Conservation (phyloP, 2,888 invertebrate genomes). For the Netelia melanura region DNA sequence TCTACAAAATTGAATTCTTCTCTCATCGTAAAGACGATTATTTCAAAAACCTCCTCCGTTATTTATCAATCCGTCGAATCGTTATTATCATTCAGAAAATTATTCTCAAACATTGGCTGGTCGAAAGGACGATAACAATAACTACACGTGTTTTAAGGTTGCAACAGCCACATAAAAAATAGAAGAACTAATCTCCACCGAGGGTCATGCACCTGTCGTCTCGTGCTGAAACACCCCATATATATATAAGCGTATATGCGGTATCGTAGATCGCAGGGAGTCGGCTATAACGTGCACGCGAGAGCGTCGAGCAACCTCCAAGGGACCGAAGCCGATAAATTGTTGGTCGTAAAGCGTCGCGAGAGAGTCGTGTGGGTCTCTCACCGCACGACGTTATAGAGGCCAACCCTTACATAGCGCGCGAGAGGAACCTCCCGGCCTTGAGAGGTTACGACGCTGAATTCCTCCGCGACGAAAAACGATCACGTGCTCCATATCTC, state of each 20-base stretch:
- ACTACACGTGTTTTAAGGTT: no score
- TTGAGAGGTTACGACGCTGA: conserved; percentile 67
- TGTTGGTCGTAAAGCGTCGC: conserved; percentile 71
- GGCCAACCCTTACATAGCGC: neutral
- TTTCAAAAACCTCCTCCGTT: no score
- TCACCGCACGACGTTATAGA: neutral
- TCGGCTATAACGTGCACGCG: conserved; percentile 48
- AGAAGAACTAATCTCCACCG: no score
- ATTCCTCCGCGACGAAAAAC: conserved; percentile 68
- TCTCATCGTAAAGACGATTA: no score
- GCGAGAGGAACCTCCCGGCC: conserved; percentile 44
- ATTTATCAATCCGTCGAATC: no score
- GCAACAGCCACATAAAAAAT: no score
- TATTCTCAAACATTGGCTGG: no score
- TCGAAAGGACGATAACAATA: no score
- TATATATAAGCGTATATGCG: conserved; percentile 30
- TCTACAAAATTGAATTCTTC: no score
- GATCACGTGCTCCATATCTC: conserved; percentile 33
- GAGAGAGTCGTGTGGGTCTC: conserved; percentile 17
- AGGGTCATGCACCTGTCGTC: no score
- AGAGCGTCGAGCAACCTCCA: conserved; percentile 52
- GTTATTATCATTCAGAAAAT: no score
- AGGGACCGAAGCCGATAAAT: conserved; percentile 70
- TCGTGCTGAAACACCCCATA: conserved; percentile 15
- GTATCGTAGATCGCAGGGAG: conserved; percentile 33